Percentiles rank a stretch among this genome's conserved stretches.
These are phyloP conservation scores for Ostrea denselamellosa DNA, from an alignment of 1,140 invertebrate species.

Conservation along the genomic window DNA sequence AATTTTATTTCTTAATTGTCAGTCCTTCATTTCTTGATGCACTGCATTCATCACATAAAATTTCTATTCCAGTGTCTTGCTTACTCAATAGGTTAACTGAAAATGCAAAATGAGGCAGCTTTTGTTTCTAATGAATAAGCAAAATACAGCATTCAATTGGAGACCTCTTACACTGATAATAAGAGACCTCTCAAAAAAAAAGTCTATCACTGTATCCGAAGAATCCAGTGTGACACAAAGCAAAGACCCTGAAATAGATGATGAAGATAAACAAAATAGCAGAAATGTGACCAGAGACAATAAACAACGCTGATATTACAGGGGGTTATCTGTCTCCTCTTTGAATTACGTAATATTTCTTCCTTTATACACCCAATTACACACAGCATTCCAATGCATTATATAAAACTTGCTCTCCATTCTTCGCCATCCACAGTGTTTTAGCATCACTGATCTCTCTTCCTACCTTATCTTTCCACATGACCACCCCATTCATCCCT, in stretches of 20 bases:
- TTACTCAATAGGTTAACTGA: no score
- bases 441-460: not conserved
- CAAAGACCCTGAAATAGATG: not conserved
- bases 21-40: no score
- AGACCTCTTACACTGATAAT: no score
- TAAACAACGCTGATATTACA: not conserved
- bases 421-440: not conserved
- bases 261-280: not conserved
- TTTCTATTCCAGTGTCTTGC: no score
- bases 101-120: no score
- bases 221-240: not conserved
- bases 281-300: not conserved
- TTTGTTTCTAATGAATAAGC: no score
- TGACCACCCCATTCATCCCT: no score
- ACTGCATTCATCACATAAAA: no score
- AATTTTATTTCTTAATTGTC: no score
- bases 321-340: not conserved
- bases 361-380: slow-evolving; percentile 29
- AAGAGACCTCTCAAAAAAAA: no score
- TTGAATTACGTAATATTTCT: slow-evolving; percentile 12
- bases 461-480: not conserved
- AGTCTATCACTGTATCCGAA: not conserved
- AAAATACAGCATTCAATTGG: no score
- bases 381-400: slow-evolving; percentile 23
- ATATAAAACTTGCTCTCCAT: not conserved